A percentile compares a stretch with the other conserved stretches of the same genome.
Conservation (phyloP, 1,140 invertebrate genomes). For the Neodiprion lecontei region DNA sequence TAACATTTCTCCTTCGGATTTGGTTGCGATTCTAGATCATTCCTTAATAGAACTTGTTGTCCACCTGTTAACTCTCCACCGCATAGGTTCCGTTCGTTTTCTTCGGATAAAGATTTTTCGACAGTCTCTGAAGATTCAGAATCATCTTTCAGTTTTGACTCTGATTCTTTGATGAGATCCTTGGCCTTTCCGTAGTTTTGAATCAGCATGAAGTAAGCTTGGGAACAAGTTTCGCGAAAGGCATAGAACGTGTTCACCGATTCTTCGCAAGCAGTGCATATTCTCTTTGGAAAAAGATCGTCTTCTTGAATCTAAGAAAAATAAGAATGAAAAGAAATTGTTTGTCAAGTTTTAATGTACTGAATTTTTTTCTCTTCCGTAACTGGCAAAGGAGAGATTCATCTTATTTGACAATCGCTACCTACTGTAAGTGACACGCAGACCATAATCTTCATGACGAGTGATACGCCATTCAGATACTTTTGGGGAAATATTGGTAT, state of each 20-base stretch:
- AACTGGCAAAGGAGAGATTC: not conserved
- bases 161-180: not conserved
- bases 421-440: conserved; percentile 30
- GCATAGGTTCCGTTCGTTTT: no score
- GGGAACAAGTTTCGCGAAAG: conserved; percentile 24
- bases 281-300: conserved; percentile 19
- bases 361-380: not conserved
- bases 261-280: conserved; percentile 28
- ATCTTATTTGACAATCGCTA: not conserved
- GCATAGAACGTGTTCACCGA: conserved; percentile 19
- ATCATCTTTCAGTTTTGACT: not conserved
- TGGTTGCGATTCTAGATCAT: no score
- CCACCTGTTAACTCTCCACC: no score
- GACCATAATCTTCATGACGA: conserved; percentile 28
- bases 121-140: no score
- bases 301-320: conserved; percentile 26
- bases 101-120: no score
- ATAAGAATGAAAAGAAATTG: conserved; percentile 3
- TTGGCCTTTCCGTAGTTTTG: not conserved
- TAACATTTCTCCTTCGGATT: no score
- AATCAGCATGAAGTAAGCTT: conserved; percentile 20
- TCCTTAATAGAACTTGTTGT: no score
- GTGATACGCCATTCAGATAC: conserved; percentile 9
- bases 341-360: not conserved
- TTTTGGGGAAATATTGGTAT: conserved; percentile 17